Evolutionary conservation across 2,888 invertebrate genomes (phyloP).

Genomic region (Biston betularia): DNA sequence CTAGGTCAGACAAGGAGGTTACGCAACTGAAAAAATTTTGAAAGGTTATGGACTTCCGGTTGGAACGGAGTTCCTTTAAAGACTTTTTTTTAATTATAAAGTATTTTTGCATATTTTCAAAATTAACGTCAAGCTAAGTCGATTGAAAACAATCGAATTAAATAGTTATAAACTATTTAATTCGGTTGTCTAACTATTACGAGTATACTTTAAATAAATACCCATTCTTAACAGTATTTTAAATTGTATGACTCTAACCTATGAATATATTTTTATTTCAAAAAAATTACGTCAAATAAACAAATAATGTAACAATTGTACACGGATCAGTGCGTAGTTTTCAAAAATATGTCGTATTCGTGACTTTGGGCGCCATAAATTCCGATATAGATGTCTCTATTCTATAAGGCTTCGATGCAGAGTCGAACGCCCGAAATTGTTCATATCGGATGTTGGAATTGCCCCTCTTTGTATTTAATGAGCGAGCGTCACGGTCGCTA

Average conservation of each 20-base stretch:
- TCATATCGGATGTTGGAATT: slow-evolving; percentile 70
- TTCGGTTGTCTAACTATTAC: too few relatives aligned
- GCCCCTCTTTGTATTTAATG: slow-evolving; percentile 73
- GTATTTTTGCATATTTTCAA: too few relatives aligned
- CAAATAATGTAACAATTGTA: not conserved
- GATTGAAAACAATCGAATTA: too few relatives aligned
- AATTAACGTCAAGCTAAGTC: too few relatives aligned
- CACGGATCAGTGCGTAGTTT: slow-evolving; percentile 16
- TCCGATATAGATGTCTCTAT: slow-evolving; percentile 55
- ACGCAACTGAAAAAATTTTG: not conserved
- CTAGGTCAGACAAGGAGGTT: slow-evolving; percentile 11
- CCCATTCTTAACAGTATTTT: too few relatives aligned
- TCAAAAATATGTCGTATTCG: slow-evolving; percentile 30
- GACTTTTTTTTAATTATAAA: too few relatives aligned
- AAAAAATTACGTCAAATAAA: not conserved
- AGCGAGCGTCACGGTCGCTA: slow-evolving; percentile 67
- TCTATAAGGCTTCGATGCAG: slow-evolving; percentile 56
- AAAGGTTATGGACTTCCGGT: too few relatives aligned
- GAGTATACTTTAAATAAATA: too few relatives aligned
- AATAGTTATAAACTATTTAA: too few relatives aligned
- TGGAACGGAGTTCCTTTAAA: too few relatives aligned
- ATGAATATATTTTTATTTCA: too few relatives aligned
- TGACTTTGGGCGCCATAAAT: slow-evolving; percentile 43
- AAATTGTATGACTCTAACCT: too few relatives aligned
- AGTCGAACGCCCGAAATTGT: slow-evolving; percentile 67